Percentiles rank a stretch among this genome's conserved stretches.
Evolutionary conservation across 2,888 invertebrate genomes (phyloP).

Genomic region (Incurvaria masculella): DNA sequence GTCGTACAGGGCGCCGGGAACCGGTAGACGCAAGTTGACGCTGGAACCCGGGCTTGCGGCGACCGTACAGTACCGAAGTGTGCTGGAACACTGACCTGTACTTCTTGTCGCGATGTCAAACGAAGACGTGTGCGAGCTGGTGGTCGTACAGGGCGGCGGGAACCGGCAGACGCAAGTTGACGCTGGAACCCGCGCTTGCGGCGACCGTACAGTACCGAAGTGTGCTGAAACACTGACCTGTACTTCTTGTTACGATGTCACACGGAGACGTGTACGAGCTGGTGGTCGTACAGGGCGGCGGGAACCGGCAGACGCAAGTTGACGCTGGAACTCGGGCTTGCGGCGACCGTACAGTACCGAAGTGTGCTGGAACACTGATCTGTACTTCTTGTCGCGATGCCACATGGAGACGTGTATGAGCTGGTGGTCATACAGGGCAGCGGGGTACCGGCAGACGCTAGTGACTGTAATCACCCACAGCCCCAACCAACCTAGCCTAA

Average conservation of each 20-base stretch:
- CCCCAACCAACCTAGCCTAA: too few species aligned
- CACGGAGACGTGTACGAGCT: conserved; percentile 72
- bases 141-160: conserved; percentile 49
- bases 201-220: conserved; percentile 77
- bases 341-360: conserved; percentile 76
- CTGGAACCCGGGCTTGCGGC: too few species aligned
- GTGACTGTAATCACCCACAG: too few species aligned
- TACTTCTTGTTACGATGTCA: conserved; percentile 83
- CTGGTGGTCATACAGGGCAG: conserved; percentile 52
- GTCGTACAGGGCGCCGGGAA: too few species aligned
- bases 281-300: conserved; percentile 48
- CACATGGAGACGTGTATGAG: conserved; percentile 78
- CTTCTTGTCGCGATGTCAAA: conserved; percentile 83
- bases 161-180: conserved; percentile 66
- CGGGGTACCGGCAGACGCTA: too few species aligned
- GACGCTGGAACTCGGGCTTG: conserved; percentile 77
- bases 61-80: too few species aligned
- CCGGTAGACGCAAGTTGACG: too few species aligned
- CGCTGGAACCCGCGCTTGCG: conserved; percentile 77
- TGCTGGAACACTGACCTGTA: too few species aligned
- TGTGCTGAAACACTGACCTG: conserved; percentile 77
- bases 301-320: conserved; percentile 66
- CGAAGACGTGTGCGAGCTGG: conserved; percentile 71
- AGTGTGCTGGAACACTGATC: conserved; percentile 70
- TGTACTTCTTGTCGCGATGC: conserved; percentile 79